These are phyloP conservation scores for Tragopan temminckii DNA, from an alignment of 2,797 vertebrate species.

Conservation along the genomic window DNA sequence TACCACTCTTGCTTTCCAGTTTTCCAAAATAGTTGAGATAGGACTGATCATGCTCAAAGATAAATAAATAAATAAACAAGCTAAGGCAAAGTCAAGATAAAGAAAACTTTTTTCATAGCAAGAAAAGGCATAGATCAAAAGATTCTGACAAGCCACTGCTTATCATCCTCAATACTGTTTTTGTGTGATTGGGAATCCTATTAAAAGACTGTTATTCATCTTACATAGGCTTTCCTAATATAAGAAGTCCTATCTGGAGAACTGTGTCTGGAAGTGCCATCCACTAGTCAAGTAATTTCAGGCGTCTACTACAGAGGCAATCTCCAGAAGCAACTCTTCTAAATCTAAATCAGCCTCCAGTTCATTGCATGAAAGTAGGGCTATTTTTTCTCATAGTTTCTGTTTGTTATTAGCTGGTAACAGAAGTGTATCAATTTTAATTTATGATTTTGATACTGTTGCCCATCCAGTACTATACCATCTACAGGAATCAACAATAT, in stretches of 20 bases:
- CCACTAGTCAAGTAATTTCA: slow-evolving; percentile 4
- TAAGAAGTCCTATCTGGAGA: neutral
- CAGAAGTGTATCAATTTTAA: neutral
- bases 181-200: neutral
- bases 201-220: neutral
- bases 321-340: neutral
- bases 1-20: neutral
- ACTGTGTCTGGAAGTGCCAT: neutral
- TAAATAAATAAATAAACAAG: neutral
- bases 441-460: neutral
- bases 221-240: neutral
- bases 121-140: neutral
- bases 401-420: neutral
- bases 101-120: neutral
- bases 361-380: neutral
- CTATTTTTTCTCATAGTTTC: neutral
- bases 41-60: neutral
- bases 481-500: neutral
- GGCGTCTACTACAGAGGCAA: neutral
- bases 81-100: neutral
- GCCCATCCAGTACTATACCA: neutral
- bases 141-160: neutral
- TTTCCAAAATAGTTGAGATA: neutral
- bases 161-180: neutral
- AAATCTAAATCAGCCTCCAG: neutral